Evolutionary conservation across 2,113 vertebrate genomes (phyloP), one percentile per base, ranked within the genome.

Genomic region (Rafetus swinhoei): DNA sequence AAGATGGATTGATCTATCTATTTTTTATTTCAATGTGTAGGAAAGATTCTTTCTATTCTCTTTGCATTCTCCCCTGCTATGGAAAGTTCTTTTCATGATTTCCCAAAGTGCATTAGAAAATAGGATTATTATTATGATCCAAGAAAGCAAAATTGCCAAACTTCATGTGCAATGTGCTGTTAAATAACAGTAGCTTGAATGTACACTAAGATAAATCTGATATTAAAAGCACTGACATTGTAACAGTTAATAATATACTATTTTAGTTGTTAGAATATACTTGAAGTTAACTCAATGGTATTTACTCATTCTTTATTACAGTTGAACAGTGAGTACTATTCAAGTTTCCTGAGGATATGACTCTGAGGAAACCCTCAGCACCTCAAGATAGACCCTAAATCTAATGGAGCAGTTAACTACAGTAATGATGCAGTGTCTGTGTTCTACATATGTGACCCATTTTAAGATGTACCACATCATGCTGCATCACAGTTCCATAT

Each of bases 141-240:
- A 94, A 65, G 65, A 81, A 81, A 85, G 69, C 57, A 81, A 81
- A 85, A 81, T 90, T 79, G 74, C 83, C 80, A 74, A 83, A 82
- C 39, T 95, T 95, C 65, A 77, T 89, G 83, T 89, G 93, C 85
- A 91, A 85, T 97, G 86, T 87, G n/a, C 82, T 95, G 85, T 92
- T 95, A 93, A 97, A 97, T 95, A 90, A 57, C 45, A 45, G 45
- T 91, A 92, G 69, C 79, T 88, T 69, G 74, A 92, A 76, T 52
- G 2, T 53, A 92, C 90, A 97, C 96, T 96, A 92, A 97, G 95
- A 97, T 94, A 95, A 94, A 93, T 93, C 59, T 88, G 32, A 6
- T 84, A 76, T 91, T 77, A 93, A 88, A 95, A 92, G 1, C 16
- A 53, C 19, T 89, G 88, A 93, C 52, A 82, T 52, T 62, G 6